Evolutionary conservation across 2,113 vertebrate species (phyloP).

Genomic region (Cynoglossus semilaevis): DNA sequence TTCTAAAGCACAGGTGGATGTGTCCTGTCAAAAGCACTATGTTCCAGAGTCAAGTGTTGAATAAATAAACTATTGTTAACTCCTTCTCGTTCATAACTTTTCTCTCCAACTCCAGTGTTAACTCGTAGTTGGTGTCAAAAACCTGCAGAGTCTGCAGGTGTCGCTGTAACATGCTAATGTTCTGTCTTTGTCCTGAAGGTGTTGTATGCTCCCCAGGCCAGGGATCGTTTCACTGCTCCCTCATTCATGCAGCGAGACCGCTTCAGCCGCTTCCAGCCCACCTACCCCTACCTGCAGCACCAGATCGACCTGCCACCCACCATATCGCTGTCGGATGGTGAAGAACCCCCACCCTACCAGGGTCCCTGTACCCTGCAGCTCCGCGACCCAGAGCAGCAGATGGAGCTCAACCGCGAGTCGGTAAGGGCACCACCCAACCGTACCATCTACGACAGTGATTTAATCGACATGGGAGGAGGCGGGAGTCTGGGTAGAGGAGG

Average conservation of each 20-base stretch:
- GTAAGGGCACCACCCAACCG: conserved; percentile 95
- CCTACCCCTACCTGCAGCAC: conserved; percentile 93
- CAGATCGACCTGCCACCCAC: conserved; percentile 97
- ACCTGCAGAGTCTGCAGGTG: too few species aligned
- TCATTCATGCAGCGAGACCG: conserved; percentile 92
- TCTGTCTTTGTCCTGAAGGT: conserved; percentile 73
- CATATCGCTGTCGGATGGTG: conserved; percentile 94
- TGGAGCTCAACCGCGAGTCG: conserved; percentile 96
- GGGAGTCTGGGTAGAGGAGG: conserved; percentile 40
- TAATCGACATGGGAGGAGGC: conserved; percentile 88
- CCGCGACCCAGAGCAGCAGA: conserved; percentile 94
- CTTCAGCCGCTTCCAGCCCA: conserved; percentile 97
- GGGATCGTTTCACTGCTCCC: conserved; percentile 87
- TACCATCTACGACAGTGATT: conserved; percentile 97
- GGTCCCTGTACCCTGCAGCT: conserved; percentile 93
- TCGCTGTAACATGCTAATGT: too few species aligned
- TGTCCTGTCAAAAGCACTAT: too few species aligned
- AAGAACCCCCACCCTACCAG: conserved; percentile 94
- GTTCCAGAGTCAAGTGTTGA: too few species aligned
- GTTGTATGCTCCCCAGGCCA: conserved; percentile 85
- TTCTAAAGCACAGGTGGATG: too few species aligned
- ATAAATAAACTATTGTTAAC: too few species aligned
- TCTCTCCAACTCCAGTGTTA: too few species aligned
- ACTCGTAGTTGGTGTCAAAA: too few species aligned
- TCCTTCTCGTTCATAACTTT: too few species aligned